phyloP scores from a whole-genome alignment of 2,888 invertebrate genomes.

The Conus canariensis region DNA sequence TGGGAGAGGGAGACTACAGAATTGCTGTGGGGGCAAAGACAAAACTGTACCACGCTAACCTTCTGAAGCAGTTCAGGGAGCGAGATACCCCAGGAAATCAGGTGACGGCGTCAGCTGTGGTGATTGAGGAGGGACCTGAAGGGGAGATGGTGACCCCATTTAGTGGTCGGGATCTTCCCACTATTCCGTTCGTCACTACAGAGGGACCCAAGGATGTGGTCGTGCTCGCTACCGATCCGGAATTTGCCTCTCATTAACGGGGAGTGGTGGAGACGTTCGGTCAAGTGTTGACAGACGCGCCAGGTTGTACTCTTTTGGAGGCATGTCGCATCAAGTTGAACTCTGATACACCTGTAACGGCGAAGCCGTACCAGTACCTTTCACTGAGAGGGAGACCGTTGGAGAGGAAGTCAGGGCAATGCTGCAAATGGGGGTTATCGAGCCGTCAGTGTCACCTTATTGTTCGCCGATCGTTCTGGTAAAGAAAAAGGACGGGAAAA shows the following conservation, averaged over 20 bases:
- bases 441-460: background rate
- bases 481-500: background rate
- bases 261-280: background rate
- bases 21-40: background rate
- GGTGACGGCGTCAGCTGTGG: background rate
- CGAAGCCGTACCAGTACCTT: background rate
- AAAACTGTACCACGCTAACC: slow-evolving; percentile 16
- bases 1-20: background rate
- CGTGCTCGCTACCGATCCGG: background rate
- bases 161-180: background rate
- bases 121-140: background rate
- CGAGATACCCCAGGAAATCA: background rate
- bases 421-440: slow-evolving; percentile 18
- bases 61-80: background rate
- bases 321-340: background rate
- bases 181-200: background rate
- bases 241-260: too few relatives aligned
- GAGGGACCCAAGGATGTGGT: background rate
- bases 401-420: background rate
- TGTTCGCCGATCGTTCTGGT: background rate
- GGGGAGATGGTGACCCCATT: background rate
- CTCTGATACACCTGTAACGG: background rate
- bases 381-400: background rate
- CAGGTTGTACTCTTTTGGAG: background rate
- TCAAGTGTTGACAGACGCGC: background rate